Evolutionary conservation across 2,888 invertebrate genomes (phyloP).

Genomic region (Lathronympha strigana): DNA sequence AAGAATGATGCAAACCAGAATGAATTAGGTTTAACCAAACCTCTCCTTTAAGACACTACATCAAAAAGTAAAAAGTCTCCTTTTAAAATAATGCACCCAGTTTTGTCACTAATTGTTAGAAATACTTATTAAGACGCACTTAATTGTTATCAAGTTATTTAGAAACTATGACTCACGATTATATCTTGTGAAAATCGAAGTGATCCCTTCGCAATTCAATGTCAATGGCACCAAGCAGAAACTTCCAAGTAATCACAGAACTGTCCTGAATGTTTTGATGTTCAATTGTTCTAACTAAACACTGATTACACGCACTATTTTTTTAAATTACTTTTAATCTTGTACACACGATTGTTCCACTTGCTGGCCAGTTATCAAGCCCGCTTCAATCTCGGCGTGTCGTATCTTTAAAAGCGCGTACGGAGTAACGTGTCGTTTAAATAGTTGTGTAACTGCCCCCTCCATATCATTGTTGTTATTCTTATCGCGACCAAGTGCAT

Average conservation of each 20-base stretch:
- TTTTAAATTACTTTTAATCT: not conserved
- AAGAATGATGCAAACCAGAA: not conserved
- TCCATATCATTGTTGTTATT: conserved; percentile 42
- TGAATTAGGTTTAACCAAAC: not conserved
- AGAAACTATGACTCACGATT: not conserved
- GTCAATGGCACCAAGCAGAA: not conserved
- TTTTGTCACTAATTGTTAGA: not conserved
- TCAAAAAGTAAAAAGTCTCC: not conserved
- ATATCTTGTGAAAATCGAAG: not conserved
- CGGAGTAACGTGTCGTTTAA: conserved; percentile 42
- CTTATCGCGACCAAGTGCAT: not conserved
- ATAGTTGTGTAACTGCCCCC: conserved; percentile 49
- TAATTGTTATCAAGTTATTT: not conserved
- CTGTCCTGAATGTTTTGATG: not conserved
- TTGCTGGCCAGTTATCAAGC: conserved; percentile 21
- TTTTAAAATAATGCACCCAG: not conserved
- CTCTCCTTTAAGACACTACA: not conserved
- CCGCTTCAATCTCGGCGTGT: conserved; percentile 29
- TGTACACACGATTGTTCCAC: not conserved
- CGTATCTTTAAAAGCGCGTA: conserved; percentile 44
- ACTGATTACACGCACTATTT: not conserved
- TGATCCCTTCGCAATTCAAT: not conserved
- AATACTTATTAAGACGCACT: not conserved
- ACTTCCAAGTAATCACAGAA: not conserved
- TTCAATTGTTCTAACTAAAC: not conserved